Conservation (phyloP, 2,888 invertebrate species). For the Thymelicus sylvestris region DNA sequence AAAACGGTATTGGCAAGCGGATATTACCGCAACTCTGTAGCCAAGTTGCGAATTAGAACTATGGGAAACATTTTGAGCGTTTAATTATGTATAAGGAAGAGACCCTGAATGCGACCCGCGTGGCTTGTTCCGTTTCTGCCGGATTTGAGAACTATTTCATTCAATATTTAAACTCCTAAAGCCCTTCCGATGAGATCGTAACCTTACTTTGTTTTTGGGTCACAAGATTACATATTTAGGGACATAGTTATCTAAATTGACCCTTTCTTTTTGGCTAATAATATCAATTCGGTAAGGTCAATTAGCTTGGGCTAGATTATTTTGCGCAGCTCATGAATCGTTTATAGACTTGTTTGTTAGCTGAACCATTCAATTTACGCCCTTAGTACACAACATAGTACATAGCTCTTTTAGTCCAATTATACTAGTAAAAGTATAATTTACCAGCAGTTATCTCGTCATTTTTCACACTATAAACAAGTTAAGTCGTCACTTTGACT, state of each 20-base stretch:
- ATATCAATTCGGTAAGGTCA: neutral
- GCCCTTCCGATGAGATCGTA: conserved; percentile 37
- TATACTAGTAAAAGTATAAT: no score
- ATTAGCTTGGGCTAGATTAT: no score
- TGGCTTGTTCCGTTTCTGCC: conserved; percentile 43
- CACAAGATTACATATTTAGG: conserved; percentile 30
- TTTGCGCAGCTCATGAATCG: no score
- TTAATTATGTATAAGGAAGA: conserved; percentile 53
- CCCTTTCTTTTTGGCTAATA: conserved; percentile 15
- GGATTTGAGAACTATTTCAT: conserved; percentile 50
- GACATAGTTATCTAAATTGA: conserved; percentile 30
- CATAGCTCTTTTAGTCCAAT: no score
- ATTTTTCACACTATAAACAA: no score
- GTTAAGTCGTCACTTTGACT: no score
- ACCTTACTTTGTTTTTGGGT: conserved; percentile 35
- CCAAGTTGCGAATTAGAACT: conserved; percentile 49
- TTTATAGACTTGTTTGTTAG: neutral
- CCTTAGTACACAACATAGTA: neutral
- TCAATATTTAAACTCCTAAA: conserved; percentile 48
- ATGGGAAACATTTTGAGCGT: conserved; percentile 51
- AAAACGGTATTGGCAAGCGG: conserved; percentile 22
- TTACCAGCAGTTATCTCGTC: no score
- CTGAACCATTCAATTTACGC: neutral
- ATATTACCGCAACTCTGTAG: conserved; percentile 37
- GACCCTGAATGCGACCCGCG: conserved; percentile 46